Evolutionary conservation across 2,113 vertebrate species (phyloP).

Genomic region (Ammodytes marinus): DNA sequence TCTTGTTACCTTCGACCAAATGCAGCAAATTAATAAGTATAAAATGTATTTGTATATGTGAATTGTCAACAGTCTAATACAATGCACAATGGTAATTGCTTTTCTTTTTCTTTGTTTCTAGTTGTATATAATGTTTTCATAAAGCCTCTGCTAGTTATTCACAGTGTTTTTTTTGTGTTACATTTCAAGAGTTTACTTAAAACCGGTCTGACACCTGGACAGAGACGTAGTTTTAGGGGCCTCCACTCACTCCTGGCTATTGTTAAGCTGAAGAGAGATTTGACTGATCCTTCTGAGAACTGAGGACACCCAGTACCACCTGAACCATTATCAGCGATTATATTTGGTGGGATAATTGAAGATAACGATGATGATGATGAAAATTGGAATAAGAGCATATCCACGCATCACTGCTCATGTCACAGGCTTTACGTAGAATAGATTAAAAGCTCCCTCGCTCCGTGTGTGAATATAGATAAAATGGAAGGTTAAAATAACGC

Average conservation of each 20-base stretch:
- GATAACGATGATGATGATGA: constrained; percentile 42
- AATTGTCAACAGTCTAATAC: not conserved
- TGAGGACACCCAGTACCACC: constrained; percentile 23
- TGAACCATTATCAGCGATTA: constrained; percentile 65
- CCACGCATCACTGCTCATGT: constrained; percentile 52
- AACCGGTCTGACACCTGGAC: constrained; percentile 20
- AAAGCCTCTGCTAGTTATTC: not conserved
- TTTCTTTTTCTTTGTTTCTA: not conserved
- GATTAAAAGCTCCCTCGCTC: constrained; percentile 26
- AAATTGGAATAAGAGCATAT: constrained; percentile 36
- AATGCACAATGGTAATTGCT: not conserved
- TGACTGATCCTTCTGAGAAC: constrained; percentile 30
- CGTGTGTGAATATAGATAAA: constrained; percentile 3
- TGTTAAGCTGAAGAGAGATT: constrained; percentile 57
- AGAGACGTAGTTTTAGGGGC: not conserved
- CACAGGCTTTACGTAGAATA: constrained; percentile 37
- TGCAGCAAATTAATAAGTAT: not conserved
- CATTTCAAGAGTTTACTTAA: constrained; percentile 16
- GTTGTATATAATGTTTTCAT: not conserved
- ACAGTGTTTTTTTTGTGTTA: not conserved
- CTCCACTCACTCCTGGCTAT: not conserved
- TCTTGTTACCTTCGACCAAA: not conserved
- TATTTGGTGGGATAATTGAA: constrained; percentile 51
- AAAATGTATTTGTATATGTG: not conserved
- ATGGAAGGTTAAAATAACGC: not conserved